Evolutionary conservation across 2,888 invertebrate species (phyloP).

Genomic region (Harpalus rubripes): DNA sequence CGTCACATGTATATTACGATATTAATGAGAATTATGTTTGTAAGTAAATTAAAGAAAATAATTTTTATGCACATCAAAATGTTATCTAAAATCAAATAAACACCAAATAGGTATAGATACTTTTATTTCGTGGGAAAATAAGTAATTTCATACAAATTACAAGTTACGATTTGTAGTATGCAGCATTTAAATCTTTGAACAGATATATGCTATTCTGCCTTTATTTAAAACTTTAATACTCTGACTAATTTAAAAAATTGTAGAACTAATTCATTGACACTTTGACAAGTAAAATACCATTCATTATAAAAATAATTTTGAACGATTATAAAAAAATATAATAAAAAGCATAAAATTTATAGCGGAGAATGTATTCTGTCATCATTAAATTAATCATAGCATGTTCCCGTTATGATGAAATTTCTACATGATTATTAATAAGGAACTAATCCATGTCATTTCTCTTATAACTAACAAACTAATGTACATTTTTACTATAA

Average conservation of each 20-base stretch:
- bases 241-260: neutral
- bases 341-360: constrained; percentile 23
- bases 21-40: no score
- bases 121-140: neutral
- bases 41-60: no score
- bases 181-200: neutral
- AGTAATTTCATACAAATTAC: neutral
- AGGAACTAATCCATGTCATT: constrained; percentile 32
- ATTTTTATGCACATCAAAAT: no score
- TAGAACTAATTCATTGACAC: constrained; percentile 26
- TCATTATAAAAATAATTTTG: constrained; percentile 28
- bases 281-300: constrained; percentile 35
- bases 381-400: constrained; percentile 43
- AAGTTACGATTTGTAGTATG: neutral
- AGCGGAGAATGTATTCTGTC: constrained; percentile 34
- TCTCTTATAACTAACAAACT: neutral
- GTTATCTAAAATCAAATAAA: no score
- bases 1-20: no score
- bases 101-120: neutral
- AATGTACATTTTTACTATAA: neutral
- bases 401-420: constrained; percentile 28
- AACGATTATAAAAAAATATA: constrained; percentile 14
- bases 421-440: constrained; percentile 21
- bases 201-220: neutral
- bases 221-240: neutral